Percentiles rank a stretch among this genome's conserved stretches.
phyloP scores from a whole-genome alignment of 2,888 invertebrate genomes.

The Leucophenga montana region DNA sequence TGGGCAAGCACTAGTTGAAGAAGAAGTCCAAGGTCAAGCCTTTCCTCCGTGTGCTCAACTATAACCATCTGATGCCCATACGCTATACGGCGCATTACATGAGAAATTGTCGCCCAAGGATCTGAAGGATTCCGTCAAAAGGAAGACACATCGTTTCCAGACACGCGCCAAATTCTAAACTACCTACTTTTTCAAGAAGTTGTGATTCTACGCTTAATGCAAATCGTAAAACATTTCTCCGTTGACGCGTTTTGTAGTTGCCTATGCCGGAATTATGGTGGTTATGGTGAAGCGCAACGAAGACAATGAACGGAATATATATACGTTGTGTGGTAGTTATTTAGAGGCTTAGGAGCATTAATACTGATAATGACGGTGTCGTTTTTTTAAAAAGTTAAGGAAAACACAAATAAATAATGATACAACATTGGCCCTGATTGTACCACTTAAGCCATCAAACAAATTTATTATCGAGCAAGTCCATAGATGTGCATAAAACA shows the following conservation, averaged over 20 bases:
- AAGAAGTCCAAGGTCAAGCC: slow-evolving; percentile 98
- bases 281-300: too few species aligned
- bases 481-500: too few species aligned
- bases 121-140: slow-evolving; percentile 95
- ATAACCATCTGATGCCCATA: slow-evolving; percentile 94
- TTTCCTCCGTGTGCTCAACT: slow-evolving; percentile 93
- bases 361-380: slow-evolving; percentile 40
- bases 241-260: slow-evolving; percentile 38
- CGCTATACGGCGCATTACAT: slow-evolving; percentile 94
- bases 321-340: background rate
- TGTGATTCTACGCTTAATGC: slow-evolving; percentile 99
- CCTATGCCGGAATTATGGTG: too few species aligned
- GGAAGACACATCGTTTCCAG: slow-evolving; percentile 96
- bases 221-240: slow-evolving; percentile 72
- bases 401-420: slow-evolving; percentile 51
- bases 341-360: slow-evolving; percentile 3
- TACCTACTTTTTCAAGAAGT: slow-evolving; percentile 98
- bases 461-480: too few species aligned
- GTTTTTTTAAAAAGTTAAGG: slow-evolving; percentile 57
- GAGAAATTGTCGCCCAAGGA: slow-evolving; percentile 88
- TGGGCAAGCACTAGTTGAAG: slow-evolving; percentile 95
- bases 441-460: too few species aligned
- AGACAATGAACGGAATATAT: too few species aligned
- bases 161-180: slow-evolving; percentile 97
- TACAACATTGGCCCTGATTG: too few species aligned